Evolutionary conservation across 1,140 invertebrate species (phyloP), one percentile per base, ranked within the genome.

Genomic region (Pseudomyrmex pallidus): DNA sequence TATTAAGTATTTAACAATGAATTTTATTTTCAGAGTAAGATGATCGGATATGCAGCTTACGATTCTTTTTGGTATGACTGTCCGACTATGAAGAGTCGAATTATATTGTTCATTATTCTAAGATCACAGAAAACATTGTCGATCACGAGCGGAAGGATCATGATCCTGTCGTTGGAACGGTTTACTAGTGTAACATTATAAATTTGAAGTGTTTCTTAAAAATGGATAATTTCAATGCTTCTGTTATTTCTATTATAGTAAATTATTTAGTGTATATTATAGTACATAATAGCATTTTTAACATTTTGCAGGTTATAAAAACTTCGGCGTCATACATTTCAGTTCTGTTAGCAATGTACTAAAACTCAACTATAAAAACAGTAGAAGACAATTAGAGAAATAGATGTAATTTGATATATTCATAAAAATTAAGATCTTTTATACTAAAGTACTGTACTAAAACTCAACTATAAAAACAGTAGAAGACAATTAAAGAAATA

Each of bases 291-390:
- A 52, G 13, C 10, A 35, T 7, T 35, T 35, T 35, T 52, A 12
- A 52, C 50, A 52, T 59, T 25, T 25, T 17, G 10, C 80, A 85
- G 87, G 87, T 88, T 25, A 54, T 88, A 54, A 88, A 85, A 52
- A 73, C 85, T 3, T 88, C 87, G 1, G 87, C 62, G 25, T 88
- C 87, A 1, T 88, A 88, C n/a, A 46, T 87, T 3, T 88, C 87
- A 5, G 83, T 88, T 15, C 57, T 88, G 0, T 25, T 82, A 9
- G 83, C 87, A 56, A 85, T 87, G 85, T 68, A 67, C 46, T 82
- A 8, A 85, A 44, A 0, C 4, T 7, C 9, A 1, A 50, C 2
- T 25, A 25, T 25, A 25, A 35, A 35, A 52, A 13, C 7, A 13
- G 0, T 13, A 52, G 0, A 52, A 2, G 50, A 13, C 12, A 52